A percentile compares a stretch with the other conserved stretches of the same genome.
Evolutionary conservation across 2,797 vertebrate genomes (phyloP).

Genomic region (Catostomus latipinnis): DNA sequence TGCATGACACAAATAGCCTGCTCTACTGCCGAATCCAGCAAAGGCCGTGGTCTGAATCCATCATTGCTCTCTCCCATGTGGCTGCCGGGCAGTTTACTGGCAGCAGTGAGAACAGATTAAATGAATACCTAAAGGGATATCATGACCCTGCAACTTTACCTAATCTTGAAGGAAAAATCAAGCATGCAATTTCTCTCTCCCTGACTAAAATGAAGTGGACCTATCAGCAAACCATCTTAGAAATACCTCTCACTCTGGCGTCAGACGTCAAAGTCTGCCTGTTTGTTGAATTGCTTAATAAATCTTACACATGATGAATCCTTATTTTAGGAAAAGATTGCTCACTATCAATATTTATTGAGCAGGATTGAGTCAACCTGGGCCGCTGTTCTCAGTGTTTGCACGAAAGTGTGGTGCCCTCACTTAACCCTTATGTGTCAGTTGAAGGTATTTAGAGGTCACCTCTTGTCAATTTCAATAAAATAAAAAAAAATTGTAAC

Average conservation of each 20-base stretch:
- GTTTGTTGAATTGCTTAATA: slow-evolving; percentile 61
- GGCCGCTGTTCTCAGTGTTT: slow-evolving; percentile 30
- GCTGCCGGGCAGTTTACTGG: slow-evolving; percentile 45
- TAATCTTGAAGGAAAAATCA: slow-evolving; percentile 51
- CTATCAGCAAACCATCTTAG: slow-evolving; percentile 56
- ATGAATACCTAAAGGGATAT: slow-evolving; percentile 55
- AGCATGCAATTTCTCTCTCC: slow-evolving; percentile 53
- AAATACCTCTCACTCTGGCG: slow-evolving; percentile 59
- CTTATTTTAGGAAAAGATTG: slow-evolving; percentile 48
- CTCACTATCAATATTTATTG: slow-evolving; percentile 52
- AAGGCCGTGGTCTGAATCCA: slow-evolving; percentile 22
- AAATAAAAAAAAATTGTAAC: too few species aligned
- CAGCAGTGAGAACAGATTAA: slow-evolving; percentile 35
- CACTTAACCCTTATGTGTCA: background rate
- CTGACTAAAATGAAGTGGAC: slow-evolving; percentile 14
- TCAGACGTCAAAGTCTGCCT: slow-evolving; percentile 56
- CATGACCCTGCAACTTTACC: slow-evolving; percentile 50
- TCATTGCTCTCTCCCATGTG: slow-evolving; percentile 21
- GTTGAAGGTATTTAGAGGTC: too few species aligned
- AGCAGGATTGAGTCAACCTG: slow-evolving; percentile 40
- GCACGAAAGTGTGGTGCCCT: slow-evolving; percentile 38
- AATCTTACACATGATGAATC: slow-evolving; percentile 51
- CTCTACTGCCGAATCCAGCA: slow-evolving; percentile 12
- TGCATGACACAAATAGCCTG: slow-evolving; percentile 9
- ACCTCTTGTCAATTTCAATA: too few species aligned